These are phyloP conservation scores for Limnothrissa miodon DNA, from an alignment of 2,113 vertebrate species.

Conservation along the genomic window DNA sequence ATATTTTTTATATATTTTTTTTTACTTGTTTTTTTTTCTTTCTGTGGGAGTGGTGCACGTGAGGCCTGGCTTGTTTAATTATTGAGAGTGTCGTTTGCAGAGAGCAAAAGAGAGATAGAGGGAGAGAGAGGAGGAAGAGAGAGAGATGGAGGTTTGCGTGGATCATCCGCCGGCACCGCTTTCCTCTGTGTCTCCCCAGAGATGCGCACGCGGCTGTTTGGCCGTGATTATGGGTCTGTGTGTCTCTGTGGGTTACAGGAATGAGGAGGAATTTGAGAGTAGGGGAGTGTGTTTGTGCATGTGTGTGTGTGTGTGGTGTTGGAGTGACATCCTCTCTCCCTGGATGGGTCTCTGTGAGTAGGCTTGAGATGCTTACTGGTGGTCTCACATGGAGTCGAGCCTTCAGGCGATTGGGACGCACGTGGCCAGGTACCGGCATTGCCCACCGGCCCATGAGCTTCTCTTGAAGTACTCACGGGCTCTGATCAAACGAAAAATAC, in stretches of 20 bases:
- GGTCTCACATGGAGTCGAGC: neutral
- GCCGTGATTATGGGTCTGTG: neutral
- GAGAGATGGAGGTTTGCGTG: neutral
- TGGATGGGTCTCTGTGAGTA: neutral
- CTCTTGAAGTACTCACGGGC: neutral
- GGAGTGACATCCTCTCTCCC: neutral
- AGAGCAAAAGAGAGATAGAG: neutral
- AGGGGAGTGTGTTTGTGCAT: neutral
- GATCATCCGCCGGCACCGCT: constrained; percentile 50
- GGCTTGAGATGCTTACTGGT: neutral
- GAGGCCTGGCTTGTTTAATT: constrained; percentile 66
- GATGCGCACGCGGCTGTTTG: neutral
- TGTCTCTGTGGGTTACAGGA: neutral
- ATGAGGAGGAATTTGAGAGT: neutral
- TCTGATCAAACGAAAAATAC: neutral
- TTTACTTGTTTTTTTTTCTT: neutral
- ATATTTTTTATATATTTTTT: neutral
- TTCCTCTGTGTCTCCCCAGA: constrained; percentile 37
- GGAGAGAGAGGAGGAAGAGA: neutral
- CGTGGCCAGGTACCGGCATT: neutral
- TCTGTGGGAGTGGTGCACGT: constrained; percentile 44
- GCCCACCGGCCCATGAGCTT: neutral
- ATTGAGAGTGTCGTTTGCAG: constrained; percentile 54
- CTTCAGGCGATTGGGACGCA: neutral
- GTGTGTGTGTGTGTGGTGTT: neutral